phyloP scores from a whole-genome alignment of 2,797 vertebrate genomes.

The Holocentrus rufus region DNA sequence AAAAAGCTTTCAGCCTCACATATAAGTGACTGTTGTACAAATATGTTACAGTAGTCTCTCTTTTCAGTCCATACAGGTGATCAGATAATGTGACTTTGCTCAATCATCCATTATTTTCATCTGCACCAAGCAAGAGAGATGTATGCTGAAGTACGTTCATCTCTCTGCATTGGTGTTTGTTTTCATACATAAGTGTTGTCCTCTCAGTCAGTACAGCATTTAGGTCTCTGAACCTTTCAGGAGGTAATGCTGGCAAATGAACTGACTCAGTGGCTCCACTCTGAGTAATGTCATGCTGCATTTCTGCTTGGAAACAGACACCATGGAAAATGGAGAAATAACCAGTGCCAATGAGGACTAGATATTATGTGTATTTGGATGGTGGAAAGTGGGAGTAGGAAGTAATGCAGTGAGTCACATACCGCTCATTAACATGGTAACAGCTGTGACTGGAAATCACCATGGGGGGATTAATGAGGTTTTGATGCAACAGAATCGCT shows the following conservation, averaged over 20 bases:
- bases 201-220: conserved; percentile 16
- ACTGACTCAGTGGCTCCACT: conserved; percentile 35
- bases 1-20: no score
- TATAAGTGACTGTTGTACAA: background rate
- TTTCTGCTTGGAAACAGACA: conserved; percentile 46
- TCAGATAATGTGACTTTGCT: background rate
- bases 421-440: conserved; percentile 36
- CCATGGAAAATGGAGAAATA: background rate
- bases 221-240: conserved; percentile 31
- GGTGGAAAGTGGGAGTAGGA: conserved; percentile 1
- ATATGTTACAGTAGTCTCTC: background rate
- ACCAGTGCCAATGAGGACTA: conserved; percentile 1
- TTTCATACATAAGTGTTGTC: conserved; percentile 35
- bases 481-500: conserved; percentile 48
- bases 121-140: background rate
- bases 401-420: conserved; percentile 24
- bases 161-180: conserved; percentile 5
- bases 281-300: conserved; percentile 42
- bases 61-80: background rate
- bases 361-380: background rate
- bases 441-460: conserved; percentile 58
- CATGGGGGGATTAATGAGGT: conserved; percentile 47
- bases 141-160: background rate
- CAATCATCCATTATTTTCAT: no score
- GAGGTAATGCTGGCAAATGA: conserved; percentile 21